A percentile compares a stretch with the other conserved stretches of the same genome.
These are phyloP conservation scores for Hippocampus barbouri DNA, from an alignment of 2,113 vertebrate species.

Conservation along the genomic window DNA sequence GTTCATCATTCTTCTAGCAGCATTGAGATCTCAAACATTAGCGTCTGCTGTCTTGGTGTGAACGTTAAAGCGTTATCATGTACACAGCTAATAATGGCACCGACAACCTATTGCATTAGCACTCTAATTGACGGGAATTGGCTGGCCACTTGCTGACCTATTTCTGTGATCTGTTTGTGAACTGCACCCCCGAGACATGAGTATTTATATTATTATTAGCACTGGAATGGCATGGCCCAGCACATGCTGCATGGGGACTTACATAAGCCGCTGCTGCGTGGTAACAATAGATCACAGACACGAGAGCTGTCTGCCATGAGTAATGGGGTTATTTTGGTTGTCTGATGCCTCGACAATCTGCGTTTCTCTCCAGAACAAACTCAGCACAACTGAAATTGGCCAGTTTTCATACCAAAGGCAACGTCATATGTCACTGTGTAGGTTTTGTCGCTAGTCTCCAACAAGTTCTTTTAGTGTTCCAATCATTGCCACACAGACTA, in stretches of 20 bases:
- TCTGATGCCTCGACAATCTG: conserved; percentile 3
- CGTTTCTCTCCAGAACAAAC: background rate
- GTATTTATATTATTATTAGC: conserved; percentile 60
- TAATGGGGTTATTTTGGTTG: conserved; percentile 25
- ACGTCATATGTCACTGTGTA: background rate
- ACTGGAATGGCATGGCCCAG: conserved; percentile 37
- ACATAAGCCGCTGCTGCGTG: conserved; percentile 20
- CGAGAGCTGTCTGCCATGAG: conserved; percentile 10
- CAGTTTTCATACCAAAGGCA: background rate
- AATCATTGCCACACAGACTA: background rate
- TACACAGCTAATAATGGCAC: conserved; percentile 29
- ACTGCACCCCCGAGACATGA: conserved; percentile 51
- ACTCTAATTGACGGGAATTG: conserved; percentile 53
- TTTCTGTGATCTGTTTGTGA: conserved; percentile 53
- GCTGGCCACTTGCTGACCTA: conserved; percentile 50
- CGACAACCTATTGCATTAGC: conserved; percentile 47
- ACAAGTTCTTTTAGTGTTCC: background rate
- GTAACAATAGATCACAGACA: conserved; percentile 35
- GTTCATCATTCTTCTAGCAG: conserved; percentile 8
- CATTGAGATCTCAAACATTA: conserved; percentile 1
- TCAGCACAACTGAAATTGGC: background rate
- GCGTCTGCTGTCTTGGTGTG: conserved; percentile 11
- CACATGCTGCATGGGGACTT: conserved; percentile 37
- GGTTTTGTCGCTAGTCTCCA: background rate
- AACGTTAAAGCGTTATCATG: conserved; percentile 29